Base-by-base conservation (phyloP, 2,888 invertebrate genomes). In the Leucozona laternaria region DNA sequence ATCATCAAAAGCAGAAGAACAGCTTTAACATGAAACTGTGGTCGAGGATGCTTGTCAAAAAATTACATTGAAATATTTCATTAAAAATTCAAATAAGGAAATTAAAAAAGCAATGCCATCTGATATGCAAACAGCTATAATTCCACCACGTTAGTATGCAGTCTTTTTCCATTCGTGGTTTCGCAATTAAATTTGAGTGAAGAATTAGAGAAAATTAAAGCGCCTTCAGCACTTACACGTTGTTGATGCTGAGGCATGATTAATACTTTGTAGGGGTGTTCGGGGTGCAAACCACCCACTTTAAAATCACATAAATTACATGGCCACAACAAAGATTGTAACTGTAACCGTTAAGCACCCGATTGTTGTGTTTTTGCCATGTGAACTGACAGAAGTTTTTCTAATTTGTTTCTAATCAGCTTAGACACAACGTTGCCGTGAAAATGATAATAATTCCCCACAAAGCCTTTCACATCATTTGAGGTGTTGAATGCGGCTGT, bases 401-500 rank as follows among this genome's bases (percentile, higher is more conserved):
- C 34, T 72, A 58, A 8, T 72, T 70, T 28, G 4, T 11, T 66
- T 8, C 43, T 73, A 79, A 83, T 83, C 79, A 79, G 73, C 79
- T 83, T 83, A 68, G 8, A 68, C 50, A 50, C 53, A 60, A 48
- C 72, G 37, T 62, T 73, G 60, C 79, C 60, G 66, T 79, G 73
- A 62, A 72, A 83, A 83, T 70, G 62, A 75, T 73, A 79, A 79
- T 82, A 55, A 55, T 55, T 72, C 62, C n/a, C 37, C 25, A 25
- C 62, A 82, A 68, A 72, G 66, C 40, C 45, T 40, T 79, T 72
- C 68, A 57, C 60, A 48, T 79, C 31, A 79, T 79, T 79, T 73
- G n/a, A 10, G 20, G 31, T 37, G 62, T 55, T 25, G 11, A 37
- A 45, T 31, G 57, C 13, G 40, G 40, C 8, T 13, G 43, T 28